phyloP scores from a whole-genome alignment of 2,797 vertebrate species.

The Lycodopsis pacificus region DNA sequence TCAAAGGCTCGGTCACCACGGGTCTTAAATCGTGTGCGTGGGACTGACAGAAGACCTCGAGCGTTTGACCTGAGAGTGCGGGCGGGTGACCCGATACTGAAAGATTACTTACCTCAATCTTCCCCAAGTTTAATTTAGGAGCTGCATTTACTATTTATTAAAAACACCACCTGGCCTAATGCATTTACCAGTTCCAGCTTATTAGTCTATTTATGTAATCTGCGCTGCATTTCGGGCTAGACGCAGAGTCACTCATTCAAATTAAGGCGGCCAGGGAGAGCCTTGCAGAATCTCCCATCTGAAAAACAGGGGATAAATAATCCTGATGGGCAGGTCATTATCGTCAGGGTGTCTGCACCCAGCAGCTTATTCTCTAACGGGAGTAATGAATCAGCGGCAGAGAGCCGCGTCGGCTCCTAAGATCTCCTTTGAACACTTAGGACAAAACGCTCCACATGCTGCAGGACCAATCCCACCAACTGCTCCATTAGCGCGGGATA shows the following conservation, averaged over 20 bases:
- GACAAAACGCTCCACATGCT: conserved; percentile 6
- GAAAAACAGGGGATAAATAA: conserved; percentile 62
- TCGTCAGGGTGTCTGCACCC: conserved; percentile 49
- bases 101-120: not conserved
- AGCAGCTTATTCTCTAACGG: conserved; percentile 53
- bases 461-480: conserved; percentile 5
- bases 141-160: not conserved
- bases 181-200: conserved; percentile 21
- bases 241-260: conserved; percentile 35
- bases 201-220: conserved; percentile 15
- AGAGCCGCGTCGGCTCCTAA: conserved; percentile 37
- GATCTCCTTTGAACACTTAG: conserved; percentile 41
- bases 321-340: conserved; percentile 66
- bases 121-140: not conserved
- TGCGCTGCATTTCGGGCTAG: conserved; percentile 13
- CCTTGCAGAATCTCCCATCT: conserved; percentile 44
- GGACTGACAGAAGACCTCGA: no score
- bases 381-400: conserved; percentile 58
- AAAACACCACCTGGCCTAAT: not conserved
- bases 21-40: no score
- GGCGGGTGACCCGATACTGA: conserved; percentile 3
- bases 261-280: conserved; percentile 25
- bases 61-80: no score
- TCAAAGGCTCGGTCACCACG: no score
- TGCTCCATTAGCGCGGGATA: conserved; percentile 1